Percentiles rank a stretch among this genome's conserved stretches.
phyloP scores from a whole-genome alignment of 2,113 vertebrate genomes.

The Notiomystis cincta region DNA sequence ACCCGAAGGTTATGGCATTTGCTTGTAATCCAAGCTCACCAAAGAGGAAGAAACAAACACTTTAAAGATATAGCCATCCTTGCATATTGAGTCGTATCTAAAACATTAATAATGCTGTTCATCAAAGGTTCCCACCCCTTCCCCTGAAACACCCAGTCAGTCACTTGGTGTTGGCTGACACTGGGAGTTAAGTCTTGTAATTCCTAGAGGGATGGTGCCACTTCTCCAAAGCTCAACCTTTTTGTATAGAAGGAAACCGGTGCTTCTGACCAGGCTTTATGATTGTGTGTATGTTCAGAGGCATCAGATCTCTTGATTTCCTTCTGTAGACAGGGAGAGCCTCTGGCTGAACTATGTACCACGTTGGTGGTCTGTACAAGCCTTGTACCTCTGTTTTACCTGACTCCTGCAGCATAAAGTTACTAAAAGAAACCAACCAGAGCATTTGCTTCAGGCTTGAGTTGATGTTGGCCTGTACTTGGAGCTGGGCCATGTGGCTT shows the following conservation, averaged over 20 bases:
- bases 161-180: not conserved
- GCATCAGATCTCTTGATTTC: not conserved
- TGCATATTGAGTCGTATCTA: not conserved
- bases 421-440: not conserved
- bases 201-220: not conserved
- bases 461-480: not conserved
- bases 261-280: not conserved
- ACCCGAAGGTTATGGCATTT: not conserved
- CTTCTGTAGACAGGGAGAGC: not conserved
- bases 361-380: not conserved
- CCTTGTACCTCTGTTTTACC: not conserved
- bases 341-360: not conserved
- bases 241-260: not conserved
- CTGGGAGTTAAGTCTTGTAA: not conserved
- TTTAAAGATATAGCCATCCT: not conserved
- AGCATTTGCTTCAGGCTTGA: conserved; percentile 24
- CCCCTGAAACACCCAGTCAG: not conserved
- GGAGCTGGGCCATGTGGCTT: not conserved
- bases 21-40: not conserved
- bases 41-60: conserved; percentile 12
- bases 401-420: not conserved
- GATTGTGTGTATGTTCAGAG: not conserved
- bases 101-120: not conserved
- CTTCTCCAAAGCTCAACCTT: not conserved
- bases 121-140: not conserved